Conservation (phyloP, 1,140 invertebrate species). For the Heliconius nattereri region DNA sequence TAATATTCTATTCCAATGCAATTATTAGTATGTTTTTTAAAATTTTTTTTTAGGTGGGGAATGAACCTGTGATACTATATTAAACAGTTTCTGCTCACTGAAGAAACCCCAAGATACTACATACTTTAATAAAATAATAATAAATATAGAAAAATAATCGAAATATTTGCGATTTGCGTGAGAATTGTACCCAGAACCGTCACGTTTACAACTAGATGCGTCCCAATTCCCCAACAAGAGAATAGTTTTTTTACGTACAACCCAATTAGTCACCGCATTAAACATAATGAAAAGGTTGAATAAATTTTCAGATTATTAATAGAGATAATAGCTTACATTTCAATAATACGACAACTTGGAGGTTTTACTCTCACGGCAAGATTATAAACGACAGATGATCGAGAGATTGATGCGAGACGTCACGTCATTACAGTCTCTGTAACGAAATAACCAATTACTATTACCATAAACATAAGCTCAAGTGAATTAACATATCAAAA, state of each 20-base stretch:
- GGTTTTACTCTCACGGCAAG: constrained; percentile 29
- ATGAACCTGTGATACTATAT: too few species aligned
- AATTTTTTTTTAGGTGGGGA: too few species aligned
- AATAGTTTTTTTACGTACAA: background rate
- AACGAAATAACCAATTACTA: constrained; percentile 78
- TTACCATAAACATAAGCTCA: constrained; percentile 79
- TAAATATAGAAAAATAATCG: background rate
- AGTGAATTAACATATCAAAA: constrained; percentile 73
- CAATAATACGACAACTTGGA: constrained; percentile 13
- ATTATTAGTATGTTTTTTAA: too few species aligned
- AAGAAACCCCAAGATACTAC: too few species aligned
- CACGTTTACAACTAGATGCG: background rate
- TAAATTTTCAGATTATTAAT: constrained; percentile 31
- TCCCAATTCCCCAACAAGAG: background rate
- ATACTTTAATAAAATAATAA: too few species aligned
- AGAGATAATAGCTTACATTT: constrained; percentile 24
- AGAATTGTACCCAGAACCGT: background rate
- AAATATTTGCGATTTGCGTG: background rate
- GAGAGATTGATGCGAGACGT: constrained; percentile 57
- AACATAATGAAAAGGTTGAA: constrained; percentile 26
- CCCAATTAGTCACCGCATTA: constrained; percentile 22
- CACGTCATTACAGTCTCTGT: constrained; percentile 57
- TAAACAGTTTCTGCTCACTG: too few species aligned
- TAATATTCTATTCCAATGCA: too few species aligned
- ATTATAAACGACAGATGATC: constrained; percentile 55